Percentiles rank a stretch among this genome's conserved stretches.
phyloP scores from a whole-genome alignment of 2,113 vertebrate species.

The Marmota flaviventris region DNA sequence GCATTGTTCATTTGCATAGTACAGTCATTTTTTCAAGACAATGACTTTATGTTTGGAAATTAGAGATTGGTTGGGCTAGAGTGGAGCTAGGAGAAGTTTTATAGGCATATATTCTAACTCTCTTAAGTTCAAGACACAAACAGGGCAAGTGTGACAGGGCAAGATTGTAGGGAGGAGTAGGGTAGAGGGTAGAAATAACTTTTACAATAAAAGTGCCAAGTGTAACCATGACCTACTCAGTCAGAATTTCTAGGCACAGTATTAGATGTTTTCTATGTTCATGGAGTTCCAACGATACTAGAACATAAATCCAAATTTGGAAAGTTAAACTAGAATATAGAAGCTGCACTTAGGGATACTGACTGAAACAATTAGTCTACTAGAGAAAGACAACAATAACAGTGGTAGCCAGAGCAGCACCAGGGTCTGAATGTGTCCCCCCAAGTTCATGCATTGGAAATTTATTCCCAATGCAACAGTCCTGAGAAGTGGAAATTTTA shows the following conservation, averaged over 20 bases:
- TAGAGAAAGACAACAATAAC: too few species aligned
- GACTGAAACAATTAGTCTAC: not conserved
- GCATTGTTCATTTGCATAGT: not conserved
- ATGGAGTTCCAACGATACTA: not conserved
- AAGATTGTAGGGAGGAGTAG: not conserved
- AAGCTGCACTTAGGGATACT: not conserved
- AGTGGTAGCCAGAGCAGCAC: too few species aligned
- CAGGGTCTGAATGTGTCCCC: rapidly evolving
- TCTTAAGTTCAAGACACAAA: not conserved
- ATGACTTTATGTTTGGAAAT: not conserved
- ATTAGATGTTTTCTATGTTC: not conserved
- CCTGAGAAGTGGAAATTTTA: not conserved
- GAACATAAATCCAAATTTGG: not conserved
- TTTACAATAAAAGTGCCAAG: not conserved
- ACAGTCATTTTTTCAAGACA: not conserved
- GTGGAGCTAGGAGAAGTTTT: not conserved
- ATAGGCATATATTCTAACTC: not conserved
- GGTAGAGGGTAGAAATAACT: not conserved
- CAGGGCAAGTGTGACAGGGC: not conserved
- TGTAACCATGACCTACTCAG: not conserved
- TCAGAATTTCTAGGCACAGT: not conserved
- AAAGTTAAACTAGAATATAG: not conserved
- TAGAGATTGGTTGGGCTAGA: not conserved
- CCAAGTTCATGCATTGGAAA: not conserved
- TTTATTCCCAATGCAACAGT: not conserved